A percentile compares a stretch with the other conserved stretches of the same genome.
Evolutionary conservation across 2,797 vertebrate genomes (phyloP).

Genomic region (Dendrocincla fuliginosa): DNA sequence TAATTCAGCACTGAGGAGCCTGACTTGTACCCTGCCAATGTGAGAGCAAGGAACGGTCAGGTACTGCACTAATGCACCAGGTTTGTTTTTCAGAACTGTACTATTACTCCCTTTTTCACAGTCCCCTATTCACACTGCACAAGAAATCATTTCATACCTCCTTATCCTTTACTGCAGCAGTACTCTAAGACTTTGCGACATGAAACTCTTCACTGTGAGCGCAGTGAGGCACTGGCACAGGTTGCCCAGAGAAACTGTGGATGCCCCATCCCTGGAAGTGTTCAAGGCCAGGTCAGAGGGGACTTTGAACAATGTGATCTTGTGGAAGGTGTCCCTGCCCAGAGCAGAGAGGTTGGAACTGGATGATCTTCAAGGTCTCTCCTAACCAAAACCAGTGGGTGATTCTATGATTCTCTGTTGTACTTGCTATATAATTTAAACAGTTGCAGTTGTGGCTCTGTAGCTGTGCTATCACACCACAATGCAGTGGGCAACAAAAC

Average conservation of each 20-base stretch:
- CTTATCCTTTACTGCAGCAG: background rate
- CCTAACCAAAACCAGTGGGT: background rate
- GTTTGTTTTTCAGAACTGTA: background rate
- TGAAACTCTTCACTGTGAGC: background rate
- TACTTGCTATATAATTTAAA: background rate
- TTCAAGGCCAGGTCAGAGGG: background rate
- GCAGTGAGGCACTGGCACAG: background rate
- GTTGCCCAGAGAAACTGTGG: background rate
- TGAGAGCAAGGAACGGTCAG: background rate
- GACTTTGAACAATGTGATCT: background rate
- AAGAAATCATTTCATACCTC: background rate
- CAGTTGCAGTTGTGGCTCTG: background rate
- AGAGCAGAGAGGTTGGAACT: background rate
- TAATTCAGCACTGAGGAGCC: background rate
- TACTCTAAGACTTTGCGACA: background rate
- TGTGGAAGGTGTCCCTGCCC: background rate
- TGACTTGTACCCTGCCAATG: background rate
- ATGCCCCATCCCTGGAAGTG: background rate
- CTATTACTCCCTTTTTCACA: background rate
- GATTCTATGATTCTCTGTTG: fast-evolving
- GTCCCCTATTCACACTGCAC: background rate
- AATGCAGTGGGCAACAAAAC: background rate
- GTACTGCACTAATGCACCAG: background rate
- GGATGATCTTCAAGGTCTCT: background rate
- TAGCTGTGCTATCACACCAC: background rate